These are phyloP conservation scores for Microtus montanus DNA, from an alignment of 2,113 vertebrate species.

Conservation along the genomic window DNA sequence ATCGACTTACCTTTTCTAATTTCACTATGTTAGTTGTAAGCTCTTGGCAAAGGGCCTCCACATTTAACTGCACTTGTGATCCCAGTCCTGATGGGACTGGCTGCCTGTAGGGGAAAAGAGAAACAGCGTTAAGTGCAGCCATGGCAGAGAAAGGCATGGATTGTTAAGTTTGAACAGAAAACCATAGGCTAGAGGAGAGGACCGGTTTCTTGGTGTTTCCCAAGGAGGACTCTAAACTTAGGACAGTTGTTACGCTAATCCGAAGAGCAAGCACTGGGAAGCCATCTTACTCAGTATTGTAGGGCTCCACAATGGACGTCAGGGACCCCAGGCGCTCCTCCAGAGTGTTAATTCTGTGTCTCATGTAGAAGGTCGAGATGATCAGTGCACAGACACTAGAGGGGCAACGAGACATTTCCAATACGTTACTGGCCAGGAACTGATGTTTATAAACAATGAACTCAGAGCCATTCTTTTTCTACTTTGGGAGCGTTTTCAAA, in stretches of 20 bases:
- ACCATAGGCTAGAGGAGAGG: not conserved
- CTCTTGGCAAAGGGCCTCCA: conserved; percentile 89
- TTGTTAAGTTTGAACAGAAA: conserved; percentile 16
- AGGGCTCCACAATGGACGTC: conserved; percentile 84
- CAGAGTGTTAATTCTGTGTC: conserved; percentile 90
- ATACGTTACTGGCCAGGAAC: not conserved
- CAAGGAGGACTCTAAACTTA: not conserved
- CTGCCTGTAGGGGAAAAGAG: conserved; percentile 81
- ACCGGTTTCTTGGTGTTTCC: not conserved
- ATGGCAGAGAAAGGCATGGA: not conserved
- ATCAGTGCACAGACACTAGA: conserved; percentile 91
- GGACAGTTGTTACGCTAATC: not conserved
- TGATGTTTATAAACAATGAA: not conserved
- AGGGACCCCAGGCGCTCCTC: conserved; percentile 90
- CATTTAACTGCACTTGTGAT: conserved; percentile 83
- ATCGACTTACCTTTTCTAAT: conserved; percentile 91
- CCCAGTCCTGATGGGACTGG: conserved; percentile 73
- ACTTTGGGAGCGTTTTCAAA: not conserved
- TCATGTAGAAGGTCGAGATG: conserved; percentile 94
- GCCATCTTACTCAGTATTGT: conserved; percentile 87
- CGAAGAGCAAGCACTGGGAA: not conserved
- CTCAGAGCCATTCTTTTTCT: not conserved
- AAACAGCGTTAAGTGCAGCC: not conserved
- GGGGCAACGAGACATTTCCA: conserved; percentile 18
- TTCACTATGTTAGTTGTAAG: conserved; percentile 92